These are phyloP conservation scores for Xanthia togata DNA, from an alignment of 2,888 invertebrate species.

Conservation along the genomic window DNA sequence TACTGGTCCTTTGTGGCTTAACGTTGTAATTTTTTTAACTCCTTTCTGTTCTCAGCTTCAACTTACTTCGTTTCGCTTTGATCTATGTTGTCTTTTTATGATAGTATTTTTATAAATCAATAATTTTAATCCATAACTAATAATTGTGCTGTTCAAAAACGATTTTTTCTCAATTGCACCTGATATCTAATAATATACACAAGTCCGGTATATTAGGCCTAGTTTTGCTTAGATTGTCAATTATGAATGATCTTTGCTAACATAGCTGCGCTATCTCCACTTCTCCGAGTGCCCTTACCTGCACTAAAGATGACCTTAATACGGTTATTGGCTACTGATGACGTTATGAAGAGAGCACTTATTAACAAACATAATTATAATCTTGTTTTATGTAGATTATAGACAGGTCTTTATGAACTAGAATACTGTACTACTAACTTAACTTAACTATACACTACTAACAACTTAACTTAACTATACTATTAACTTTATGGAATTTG, in stretches of 20 bases:
- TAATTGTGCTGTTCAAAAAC: background rate
- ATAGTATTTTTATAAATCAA: background rate
- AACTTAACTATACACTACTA: no score
- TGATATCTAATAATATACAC: no score
- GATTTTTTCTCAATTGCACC: background rate
- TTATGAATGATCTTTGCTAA: constrained; percentile 8
- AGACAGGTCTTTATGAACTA: no score
- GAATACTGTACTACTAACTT: no score
- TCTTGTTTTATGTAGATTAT: background rate
- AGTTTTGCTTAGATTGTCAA: background rate
- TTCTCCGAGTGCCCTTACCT: constrained; percentile 30
- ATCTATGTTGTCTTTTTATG: background rate
- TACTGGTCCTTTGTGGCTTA: constrained; percentile 1
- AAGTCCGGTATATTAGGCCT: background rate
- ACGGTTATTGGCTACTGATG: constrained; percentile 30
- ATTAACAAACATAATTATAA: background rate
- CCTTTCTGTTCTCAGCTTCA: background rate
- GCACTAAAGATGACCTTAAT: constrained; percentile 50
- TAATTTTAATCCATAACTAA: background rate
- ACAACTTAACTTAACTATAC: no score
- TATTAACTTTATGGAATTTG: background rate
- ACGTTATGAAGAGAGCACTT: constrained; percentile 19
- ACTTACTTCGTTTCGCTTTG: background rate
- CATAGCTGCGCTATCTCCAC: constrained; percentile 12
- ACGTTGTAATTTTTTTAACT: background rate